Base-by-base conservation (phyloP, 2,888 invertebrate genomes). In the Rhabditoides inermis region DNA sequence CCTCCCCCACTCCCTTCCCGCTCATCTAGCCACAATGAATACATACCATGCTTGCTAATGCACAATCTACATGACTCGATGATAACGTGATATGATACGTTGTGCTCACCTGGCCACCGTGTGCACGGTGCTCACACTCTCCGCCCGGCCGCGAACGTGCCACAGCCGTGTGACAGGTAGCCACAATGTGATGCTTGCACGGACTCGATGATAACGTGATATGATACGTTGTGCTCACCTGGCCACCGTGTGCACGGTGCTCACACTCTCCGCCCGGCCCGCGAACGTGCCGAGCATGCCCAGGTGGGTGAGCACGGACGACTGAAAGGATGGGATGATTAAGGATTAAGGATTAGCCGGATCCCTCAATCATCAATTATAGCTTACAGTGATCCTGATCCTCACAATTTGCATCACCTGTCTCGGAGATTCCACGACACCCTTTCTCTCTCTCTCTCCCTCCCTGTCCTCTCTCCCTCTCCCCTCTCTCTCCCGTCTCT, bases 281-380 rank as follows among this genome's bases (percentile, higher is more conserved):
- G 67, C 68, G 49, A 66, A 73, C 6, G 69, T 73, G 2, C 69
- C 72, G 30, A 75, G 53, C 44, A 75, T 63, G 18, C 69, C 72
- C n/a, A 73, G 56, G 56, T 73, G 73, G 15, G 70, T 69, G 2
- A 74, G 54, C 2, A 73, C 58, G n/a, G 73, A 70, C 35, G 61
- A 59, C 63, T 72, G 53, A 39, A 55, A 51, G 6, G 15, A 10
- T 7, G 5, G n/a, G n/a, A n/a, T n/a, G n/a, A n/a, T n/a, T n/a
- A n/a, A n/a, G n/a, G n/a, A n/a, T n/a, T n/a, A 25, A 42, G 12
- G 39, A 39, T n/a, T 7, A 6, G 15, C 7, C 10, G 20, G 15
- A 6, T n/a, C n/a, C n/a, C n/a, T n/a, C n/a, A n/a, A n/a, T 50
- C 5, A 44, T 30, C 10, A 15, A 2, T 18, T 18, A 35, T 7